phyloP scores from a whole-genome alignment of 2,113 vertebrate species.

The Corvus moneduloides region DNA sequence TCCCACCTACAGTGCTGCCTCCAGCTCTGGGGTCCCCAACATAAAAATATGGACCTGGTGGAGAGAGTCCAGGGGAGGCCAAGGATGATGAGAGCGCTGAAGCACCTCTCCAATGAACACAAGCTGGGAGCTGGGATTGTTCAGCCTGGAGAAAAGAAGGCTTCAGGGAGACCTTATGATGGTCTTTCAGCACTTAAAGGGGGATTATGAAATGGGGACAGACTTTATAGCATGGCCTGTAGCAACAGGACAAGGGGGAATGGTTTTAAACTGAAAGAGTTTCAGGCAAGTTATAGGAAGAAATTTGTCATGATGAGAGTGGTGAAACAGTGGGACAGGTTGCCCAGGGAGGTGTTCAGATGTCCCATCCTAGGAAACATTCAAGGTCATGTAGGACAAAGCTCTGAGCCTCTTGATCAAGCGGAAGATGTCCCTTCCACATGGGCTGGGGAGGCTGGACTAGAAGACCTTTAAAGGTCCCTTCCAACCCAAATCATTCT shows the following conservation, averaged over 20 bases:
- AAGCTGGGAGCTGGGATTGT: neutral
- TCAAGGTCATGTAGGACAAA: neutral
- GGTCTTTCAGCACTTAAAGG: neutral
- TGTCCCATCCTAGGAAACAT: neutral
- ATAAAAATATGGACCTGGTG: neutral
- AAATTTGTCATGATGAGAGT: neutral
- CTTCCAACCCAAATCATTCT: neutral
- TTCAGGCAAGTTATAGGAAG: neutral
- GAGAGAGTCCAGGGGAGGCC: neutral
- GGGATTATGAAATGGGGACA: neutral
- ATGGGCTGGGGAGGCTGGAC: neutral
- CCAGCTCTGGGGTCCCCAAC: neutral
- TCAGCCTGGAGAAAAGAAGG: neutral
- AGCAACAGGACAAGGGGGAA: neutral
- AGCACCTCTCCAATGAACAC: neutral
- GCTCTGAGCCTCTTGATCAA: neutral
- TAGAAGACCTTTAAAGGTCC: neutral
- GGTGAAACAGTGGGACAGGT: neutral
- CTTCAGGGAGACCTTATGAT: neutral
- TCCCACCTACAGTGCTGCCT: neutral
- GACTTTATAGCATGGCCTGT: neutral
- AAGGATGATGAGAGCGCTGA: neutral
- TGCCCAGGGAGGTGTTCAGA: neutral
- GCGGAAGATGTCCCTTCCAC: neutral
- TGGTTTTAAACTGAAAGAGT: neutral